These are phyloP conservation scores for Drosophila lutescens DNA, from an alignment of 2,888 invertebrate genomes.

Conservation along the genomic window DNA sequence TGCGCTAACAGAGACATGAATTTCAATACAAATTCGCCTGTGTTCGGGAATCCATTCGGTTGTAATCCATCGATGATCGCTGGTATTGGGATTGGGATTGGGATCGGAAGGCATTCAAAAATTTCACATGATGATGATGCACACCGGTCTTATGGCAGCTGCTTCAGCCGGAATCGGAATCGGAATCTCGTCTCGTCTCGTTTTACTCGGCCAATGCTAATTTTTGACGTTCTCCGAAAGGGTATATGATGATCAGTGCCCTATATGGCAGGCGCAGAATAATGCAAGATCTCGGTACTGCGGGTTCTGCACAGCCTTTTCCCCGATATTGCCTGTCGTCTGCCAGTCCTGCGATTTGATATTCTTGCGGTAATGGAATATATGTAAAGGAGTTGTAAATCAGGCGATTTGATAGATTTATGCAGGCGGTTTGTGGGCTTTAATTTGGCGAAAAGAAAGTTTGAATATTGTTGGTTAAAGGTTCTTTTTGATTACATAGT, in stretches of 20 bases:
- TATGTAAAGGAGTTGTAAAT: constrained; percentile 45
- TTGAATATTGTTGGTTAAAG: not conserved
- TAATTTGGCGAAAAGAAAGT: constrained; percentile 34
- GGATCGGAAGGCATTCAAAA: constrained; percentile 46
- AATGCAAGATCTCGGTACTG: constrained; percentile 24
- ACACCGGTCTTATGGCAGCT: constrained; percentile 37
- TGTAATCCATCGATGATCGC: constrained; percentile 43
- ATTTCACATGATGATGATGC: constrained; percentile 47
- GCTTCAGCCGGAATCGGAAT: constrained; percentile 4
- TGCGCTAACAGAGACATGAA: constrained; percentile 76
- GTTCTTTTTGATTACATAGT: not conserved
- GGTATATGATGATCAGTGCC: constrained; percentile 50
- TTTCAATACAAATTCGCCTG: constrained; percentile 65
- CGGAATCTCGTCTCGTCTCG: constrained; percentile 20
- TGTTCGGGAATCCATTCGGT: constrained; percentile 13
- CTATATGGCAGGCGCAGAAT: constrained; percentile 48
- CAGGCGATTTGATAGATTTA: constrained; percentile 28
- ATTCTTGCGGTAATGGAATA: constrained; percentile 49
- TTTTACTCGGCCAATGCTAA: constrained; percentile 58
- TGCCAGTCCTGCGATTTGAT: constrained; percentile 15
- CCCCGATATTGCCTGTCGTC: constrained; percentile 7
- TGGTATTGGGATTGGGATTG: constrained; percentile 6
- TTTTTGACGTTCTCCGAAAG: constrained; percentile 58
- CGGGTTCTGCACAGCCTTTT: not conserved
- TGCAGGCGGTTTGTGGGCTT: not conserved